Percentiles rank a stretch among this genome's conserved stretches.
Conservation (phyloP, 2,888 invertebrate genomes). For the Stenoptilia bipunctidactyla region DNA sequence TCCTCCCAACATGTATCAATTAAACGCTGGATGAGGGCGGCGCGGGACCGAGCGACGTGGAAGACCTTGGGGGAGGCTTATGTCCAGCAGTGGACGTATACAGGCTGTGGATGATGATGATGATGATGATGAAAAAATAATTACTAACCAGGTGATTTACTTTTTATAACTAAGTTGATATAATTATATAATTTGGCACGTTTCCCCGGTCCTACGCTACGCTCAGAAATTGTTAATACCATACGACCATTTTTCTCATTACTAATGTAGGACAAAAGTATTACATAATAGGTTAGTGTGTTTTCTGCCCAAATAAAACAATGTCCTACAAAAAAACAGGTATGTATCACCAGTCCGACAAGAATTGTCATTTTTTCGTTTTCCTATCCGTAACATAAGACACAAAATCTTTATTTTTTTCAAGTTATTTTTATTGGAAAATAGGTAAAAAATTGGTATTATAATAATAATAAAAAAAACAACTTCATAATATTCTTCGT, state of each 20-base stretch:
- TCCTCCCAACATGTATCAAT: conserved; percentile 9
- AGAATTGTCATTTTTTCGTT: conserved; percentile 9
- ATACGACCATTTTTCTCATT: too few species aligned
- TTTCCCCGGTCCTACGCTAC: too few species aligned
- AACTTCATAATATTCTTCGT: conserved; percentile 7
- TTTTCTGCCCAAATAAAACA: conserved; percentile 10
- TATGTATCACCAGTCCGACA: conserved; percentile 10
- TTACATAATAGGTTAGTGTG: conserved; percentile 1
- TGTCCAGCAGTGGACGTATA: too few species aligned
- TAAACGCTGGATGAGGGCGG: too few species aligned
- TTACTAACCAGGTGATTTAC: too few species aligned
- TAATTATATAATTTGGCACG: conserved; percentile 1
- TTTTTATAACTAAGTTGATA: conserved; percentile 1
- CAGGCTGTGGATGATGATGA: too few species aligned
- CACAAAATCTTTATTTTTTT: conserved; percentile 2
- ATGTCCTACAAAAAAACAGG: conserved; percentile 11
- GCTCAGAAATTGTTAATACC: too few species aligned
- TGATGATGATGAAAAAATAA: too few species aligned
- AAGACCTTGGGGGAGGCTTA: too few species aligned
- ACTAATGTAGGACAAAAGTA: too few species aligned
- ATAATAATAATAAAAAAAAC: conserved; percentile 4
- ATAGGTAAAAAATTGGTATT: conserved; percentile 5
- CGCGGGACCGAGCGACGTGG: too few species aligned
- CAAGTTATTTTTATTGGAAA: conserved; percentile 4
- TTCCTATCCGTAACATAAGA: conserved; percentile 8